Percentiles rank a stretch among this genome's conserved stretches.
Conservation (phyloP, 2,113 vertebrate genomes). For the Amphiprion ocellaris region DNA sequence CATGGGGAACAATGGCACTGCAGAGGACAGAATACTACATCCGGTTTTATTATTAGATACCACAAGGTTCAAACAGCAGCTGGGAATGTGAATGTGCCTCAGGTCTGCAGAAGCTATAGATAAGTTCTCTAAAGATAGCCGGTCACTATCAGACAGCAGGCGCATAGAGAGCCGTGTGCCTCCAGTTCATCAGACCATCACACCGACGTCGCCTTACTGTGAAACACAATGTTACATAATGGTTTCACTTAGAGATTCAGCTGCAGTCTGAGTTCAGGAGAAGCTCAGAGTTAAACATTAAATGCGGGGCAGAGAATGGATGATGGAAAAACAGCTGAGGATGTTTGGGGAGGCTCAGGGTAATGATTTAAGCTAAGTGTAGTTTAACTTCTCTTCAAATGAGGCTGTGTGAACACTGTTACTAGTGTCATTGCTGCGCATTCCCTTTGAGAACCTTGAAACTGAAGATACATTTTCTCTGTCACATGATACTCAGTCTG, state of each 20-base stretch:
- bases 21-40: conserved; percentile 67
- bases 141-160: conserved; percentile 54
- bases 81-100: conserved; percentile 78
- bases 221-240: background rate
- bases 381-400: conserved; percentile 51
- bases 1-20: conserved; percentile 58
- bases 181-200: conserved; percentile 19
- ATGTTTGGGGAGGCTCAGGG: conserved; percentile 47
- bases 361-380: conserved; percentile 37
- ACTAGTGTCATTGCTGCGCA: background rate
- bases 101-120: conserved; percentile 72
- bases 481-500: conserved; percentile 41
- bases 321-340: background rate
- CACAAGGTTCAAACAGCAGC: conserved; percentile 74
- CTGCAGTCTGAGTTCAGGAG: background rate
- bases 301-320: conserved; percentile 16
- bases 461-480: conserved; percentile 2
- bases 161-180: conserved; percentile 5
- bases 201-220: background rate
- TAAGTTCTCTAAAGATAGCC: conserved; percentile 77
- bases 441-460: background rate
- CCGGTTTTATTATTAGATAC: conserved; percentile 70
- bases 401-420: conserved; percentile 24
- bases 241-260: background rate
- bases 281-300: conserved; percentile 42